Conservation (phyloP, 1,140 invertebrate species). For the Brachionus paranguensis region DNA sequence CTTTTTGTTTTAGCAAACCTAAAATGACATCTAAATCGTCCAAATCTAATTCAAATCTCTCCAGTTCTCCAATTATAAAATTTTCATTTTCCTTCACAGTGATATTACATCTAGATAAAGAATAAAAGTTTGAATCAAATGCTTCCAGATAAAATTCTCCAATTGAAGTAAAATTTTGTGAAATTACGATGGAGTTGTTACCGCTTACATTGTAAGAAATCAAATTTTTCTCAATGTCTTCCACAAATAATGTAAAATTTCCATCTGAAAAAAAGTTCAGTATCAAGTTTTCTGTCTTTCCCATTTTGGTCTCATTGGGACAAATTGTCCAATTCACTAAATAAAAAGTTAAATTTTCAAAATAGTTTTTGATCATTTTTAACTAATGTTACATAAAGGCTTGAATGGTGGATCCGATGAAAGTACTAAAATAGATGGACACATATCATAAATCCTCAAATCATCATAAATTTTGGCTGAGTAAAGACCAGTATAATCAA, state of each 20-base stretch:
- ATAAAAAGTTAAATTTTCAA: not conserved
- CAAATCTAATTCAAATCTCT: not conserved
- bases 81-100: not conserved
- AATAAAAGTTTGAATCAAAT: not conserved
- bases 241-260: not conserved
- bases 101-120: not conserved
- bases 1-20: not conserved
- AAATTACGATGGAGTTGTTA: not conserved
- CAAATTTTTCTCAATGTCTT: not conserved
- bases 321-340: not conserved
- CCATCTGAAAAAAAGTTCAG: not conserved
- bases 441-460: not conserved
- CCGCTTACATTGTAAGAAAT: not conserved
- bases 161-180: not conserved
- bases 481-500: not conserved
- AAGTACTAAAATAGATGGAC: not conserved
- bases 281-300: not conserved
- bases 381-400: not conserved
- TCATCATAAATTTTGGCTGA: not conserved
- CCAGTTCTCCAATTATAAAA: not conserved
- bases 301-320: not conserved
- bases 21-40: not conserved
- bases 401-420: not conserved
- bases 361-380: not conserved
- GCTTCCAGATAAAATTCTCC: not conserved